Conservation (phyloP, 2,113 vertebrate genomes). For the Thinocorus orbignyianus region DNA sequence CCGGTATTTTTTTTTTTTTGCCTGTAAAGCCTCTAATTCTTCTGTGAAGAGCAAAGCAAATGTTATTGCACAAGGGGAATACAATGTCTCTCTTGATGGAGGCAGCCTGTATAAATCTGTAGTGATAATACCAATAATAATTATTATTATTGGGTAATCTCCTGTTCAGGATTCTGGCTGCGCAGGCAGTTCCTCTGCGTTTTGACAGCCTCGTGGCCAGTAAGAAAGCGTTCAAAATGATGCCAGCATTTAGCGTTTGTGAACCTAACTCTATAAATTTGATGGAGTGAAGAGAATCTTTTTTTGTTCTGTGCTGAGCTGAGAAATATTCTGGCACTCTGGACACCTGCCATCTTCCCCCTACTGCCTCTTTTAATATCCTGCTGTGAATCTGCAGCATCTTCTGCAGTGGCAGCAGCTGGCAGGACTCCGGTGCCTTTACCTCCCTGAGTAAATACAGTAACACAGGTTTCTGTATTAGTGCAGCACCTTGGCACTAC, state of each 20-base stretch:
- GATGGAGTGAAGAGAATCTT: constrained; percentile 66
- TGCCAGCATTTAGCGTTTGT: constrained; percentile 58
- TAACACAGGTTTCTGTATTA: background rate
- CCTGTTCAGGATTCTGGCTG: constrained; percentile 23
- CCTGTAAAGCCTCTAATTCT: background rate
- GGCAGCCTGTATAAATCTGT: background rate
- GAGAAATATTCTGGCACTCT: constrained; percentile 53
- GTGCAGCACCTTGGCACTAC: constrained; percentile 23
- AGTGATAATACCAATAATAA: constrained; percentile 7
- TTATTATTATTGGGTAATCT: constrained; percentile 14
- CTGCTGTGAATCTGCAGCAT: constrained; percentile 53
- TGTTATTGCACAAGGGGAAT: background rate
- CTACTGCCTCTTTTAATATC: constrained; percentile 56
- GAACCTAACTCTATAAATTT: constrained; percentile 67
- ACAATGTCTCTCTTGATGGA: background rate
- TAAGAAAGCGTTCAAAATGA: constrained; percentile 37
- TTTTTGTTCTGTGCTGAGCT: constrained; percentile 62
- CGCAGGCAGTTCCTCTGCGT: background rate
- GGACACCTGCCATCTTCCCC: constrained; percentile 65
- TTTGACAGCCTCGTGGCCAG: constrained; percentile 33
- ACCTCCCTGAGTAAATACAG: background rate
- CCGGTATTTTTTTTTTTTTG: background rate
- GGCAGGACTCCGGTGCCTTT: background rate
- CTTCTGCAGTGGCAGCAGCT: constrained; percentile 58
- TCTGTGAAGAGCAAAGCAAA: constrained; percentile 24